These are phyloP conservation scores for Oreotrochilus melanogaster DNA, from an alignment of 2,113 vertebrate genomes.

Conservation along the genomic window DNA sequence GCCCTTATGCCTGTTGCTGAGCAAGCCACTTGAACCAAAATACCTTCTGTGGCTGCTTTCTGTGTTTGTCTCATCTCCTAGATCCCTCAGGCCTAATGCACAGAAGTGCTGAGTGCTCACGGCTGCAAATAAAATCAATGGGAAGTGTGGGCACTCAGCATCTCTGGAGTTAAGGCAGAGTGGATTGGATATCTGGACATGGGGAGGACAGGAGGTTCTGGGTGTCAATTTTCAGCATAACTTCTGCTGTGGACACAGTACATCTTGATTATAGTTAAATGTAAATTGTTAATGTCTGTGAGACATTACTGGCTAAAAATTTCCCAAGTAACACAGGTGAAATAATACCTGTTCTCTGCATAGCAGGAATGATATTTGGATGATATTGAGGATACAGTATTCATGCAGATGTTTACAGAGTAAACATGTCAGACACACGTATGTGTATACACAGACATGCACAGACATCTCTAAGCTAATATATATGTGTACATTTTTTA, in stretches of 20 bases:
- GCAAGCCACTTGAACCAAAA: not conserved
- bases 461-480: not conserved
- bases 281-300: not conserved
- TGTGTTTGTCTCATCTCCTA: not conserved
- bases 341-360: not conserved
- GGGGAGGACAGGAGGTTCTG: not conserved
- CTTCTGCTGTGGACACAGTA: not conserved
- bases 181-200: not conserved
- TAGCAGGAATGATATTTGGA: not conserved
- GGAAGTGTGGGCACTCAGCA: not conserved
- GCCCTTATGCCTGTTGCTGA: not conserved
- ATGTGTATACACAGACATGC: not conserved
- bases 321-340: not conserved
- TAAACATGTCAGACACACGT: rapidly evolving
- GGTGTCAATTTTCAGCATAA: not conserved
- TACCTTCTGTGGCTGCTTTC: not conserved
- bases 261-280: not conserved
- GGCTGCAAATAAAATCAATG: not conserved
- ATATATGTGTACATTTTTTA: not conserved
- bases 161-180: not conserved
- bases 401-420: not conserved
- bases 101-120: not conserved
- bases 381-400: not conserved
- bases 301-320: not conserved
- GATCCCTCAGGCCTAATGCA: not conserved